phyloP scores from a whole-genome alignment of 2,113 vertebrate genomes.

The Callipepla squamata region DNA sequence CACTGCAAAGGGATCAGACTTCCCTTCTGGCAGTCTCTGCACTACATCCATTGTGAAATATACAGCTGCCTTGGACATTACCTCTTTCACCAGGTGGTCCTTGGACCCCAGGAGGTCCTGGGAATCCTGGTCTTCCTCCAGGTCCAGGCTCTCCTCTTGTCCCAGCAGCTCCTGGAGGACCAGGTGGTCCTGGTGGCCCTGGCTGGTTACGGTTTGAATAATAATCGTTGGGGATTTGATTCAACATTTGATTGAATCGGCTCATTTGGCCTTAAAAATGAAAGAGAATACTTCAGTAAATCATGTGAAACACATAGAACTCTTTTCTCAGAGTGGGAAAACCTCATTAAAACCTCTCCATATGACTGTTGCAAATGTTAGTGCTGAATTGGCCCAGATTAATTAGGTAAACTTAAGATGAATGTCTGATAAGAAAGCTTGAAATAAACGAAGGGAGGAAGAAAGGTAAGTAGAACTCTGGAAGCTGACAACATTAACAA shows the following conservation, averaged over 20 bases:
- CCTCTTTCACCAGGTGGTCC: slow-evolving; percentile 92
- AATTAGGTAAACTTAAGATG: not conserved
- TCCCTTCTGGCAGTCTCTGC: not conserved
- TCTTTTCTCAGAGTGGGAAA: not conserved
- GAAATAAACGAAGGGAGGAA: not conserved
- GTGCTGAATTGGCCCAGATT: not conserved
- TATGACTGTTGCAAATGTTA: not conserved
- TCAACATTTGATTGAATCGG: slow-evolving; percentile 91
- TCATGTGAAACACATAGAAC: not conserved
- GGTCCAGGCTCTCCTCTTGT: slow-evolving; percentile 89
- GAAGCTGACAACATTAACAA: not conserved
- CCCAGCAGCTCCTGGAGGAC: slow-evolving; percentile 83
- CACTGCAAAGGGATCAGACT: not conserved
- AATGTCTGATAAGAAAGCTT: not conserved
- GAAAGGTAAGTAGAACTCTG: not conserved
- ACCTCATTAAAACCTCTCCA: not conserved
- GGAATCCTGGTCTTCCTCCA: slow-evolving; percentile 90
- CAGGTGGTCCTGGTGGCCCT: slow-evolving; percentile 89
- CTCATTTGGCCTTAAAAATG: slow-evolving; percentile 88
- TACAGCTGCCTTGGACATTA: not conserved
- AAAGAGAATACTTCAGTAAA: slow-evolving; percentile 16
- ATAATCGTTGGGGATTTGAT: slow-evolving; percentile 92
- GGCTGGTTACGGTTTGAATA: slow-evolving; percentile 87
- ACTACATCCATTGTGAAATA: not conserved
- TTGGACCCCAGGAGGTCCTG: slow-evolving; percentile 87